Percentiles rank a stretch among this genome's conserved stretches.
These are phyloP conservation scores for Otolemur crassicaudatus DNA, from an alignment of 2,797 vertebrate genomes.

Conservation along the genomic window DNA sequence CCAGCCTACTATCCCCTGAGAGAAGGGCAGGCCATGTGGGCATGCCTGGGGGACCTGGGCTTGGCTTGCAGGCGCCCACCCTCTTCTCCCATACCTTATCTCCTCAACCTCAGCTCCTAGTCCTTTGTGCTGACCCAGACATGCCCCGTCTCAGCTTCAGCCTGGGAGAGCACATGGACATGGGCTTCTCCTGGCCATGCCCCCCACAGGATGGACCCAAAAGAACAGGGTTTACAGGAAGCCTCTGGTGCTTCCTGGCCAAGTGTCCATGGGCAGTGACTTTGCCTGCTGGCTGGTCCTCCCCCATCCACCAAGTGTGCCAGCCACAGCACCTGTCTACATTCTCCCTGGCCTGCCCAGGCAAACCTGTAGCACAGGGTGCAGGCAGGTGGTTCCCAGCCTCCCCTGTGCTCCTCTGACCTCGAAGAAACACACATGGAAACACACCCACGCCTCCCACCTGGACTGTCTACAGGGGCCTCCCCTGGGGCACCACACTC, in stretches of 20 bases:
- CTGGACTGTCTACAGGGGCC: background rate
- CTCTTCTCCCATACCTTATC: too few relatives aligned
- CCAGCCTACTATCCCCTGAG: background rate
- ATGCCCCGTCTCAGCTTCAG: background rate
- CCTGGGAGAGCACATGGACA: background rate
- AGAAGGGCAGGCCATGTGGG: background rate
- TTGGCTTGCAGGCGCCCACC: background rate
- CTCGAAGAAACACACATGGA: background rate
- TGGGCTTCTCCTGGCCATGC: background rate
- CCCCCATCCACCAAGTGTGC: background rate
- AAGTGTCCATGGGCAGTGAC: background rate
- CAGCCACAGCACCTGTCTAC: background rate
- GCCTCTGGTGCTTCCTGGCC: background rate
- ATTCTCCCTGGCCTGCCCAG: too few relatives aligned
- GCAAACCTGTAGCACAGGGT: fast-evolving
- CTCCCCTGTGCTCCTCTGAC: background rate
- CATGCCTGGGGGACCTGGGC: too few relatives aligned
- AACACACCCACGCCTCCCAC: background rate
- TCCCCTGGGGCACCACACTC: background rate
- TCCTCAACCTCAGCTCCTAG: background rate
- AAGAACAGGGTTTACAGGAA: background rate
- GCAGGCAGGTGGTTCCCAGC: background rate
- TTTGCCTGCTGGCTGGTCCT: background rate
- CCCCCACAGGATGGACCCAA: background rate
- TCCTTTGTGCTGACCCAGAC: background rate